Base-by-base conservation (phyloP, 53 echinoderm and acorn worm species). In the Holothuria leucospilota region DNA sequence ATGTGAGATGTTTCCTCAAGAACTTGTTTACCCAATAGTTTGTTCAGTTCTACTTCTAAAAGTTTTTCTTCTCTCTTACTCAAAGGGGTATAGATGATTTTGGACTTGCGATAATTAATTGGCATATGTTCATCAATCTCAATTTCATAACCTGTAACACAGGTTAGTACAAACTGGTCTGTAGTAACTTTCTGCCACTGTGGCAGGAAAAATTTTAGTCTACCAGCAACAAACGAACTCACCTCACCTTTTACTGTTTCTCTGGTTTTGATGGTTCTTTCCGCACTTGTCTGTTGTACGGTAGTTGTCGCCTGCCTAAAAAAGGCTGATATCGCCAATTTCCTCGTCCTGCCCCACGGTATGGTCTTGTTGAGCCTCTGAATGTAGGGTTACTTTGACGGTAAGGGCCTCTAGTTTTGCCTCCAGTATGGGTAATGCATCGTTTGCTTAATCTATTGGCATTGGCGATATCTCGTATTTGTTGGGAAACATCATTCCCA, bases 391-490 rank as follows among this genome's bases (percentile, higher is more conserved):
- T 42, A 42, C 42, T 42, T 42, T 42, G 42, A 63, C 64, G 51
- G 13, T 26, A 40, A 42, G n/a, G 13, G n/a, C 77, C 77, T 42
- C 77, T 77, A 46, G 46, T 27, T 53, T 41, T 77, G 46, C n/a
- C n/a, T n/a, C n/a, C n/a, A n/a, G n/a, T n/a, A n/a, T n/a, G n/a
- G n/a, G n/a, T n/a, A n/a, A n/a, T 49, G n/a, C 78, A 77, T 29
- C 29, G 78, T 29, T 77, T 77, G 56, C 51, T 77, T 51, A 77
- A 52, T 53, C 21, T 77, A 51, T 77, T 77, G 49, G 78, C 78
- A 51, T 77, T 77, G 51, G 78, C 52, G 13, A 77, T 77, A 77
- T 77, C 51, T n/a, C n/a, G n/a, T n/a, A n/a, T n/a, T n/a, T n/a
- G n/a, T n/a, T n/a, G n/a, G n/a, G n/a, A n/a, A n/a, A 77, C 78